Evolutionary conservation across 1,140 invertebrate genomes (phyloP), one percentile per base, ranked within the genome.

Genomic region (Linepithema humile): DNA sequence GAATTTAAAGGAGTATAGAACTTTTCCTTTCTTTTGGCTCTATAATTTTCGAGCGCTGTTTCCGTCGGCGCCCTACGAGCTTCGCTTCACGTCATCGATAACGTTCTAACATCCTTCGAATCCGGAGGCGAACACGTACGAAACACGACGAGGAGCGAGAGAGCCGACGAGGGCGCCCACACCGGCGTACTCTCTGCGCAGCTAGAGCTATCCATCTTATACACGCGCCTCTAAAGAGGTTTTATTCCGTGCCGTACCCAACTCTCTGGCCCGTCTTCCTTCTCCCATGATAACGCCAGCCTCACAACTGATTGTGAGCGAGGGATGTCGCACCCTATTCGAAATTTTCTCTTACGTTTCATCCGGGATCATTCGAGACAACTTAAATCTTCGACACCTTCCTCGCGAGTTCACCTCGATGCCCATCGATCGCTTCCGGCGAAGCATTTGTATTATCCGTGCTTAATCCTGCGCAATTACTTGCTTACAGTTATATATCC

Each of bases 271-370:
- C 74, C 62, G 53, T 86, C 88, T 84, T 80, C 72, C 72, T n/a
- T n/a, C n/a, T 74, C 82, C 48, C 84, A 64, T 84, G 87, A 88
- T 88, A 88, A 88, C 70, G 87, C 84, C 73, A 74, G 60, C 86
- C 86, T 85, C 70, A 84, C 82, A 88, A 89, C 88, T 89, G 88
- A 89, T 90, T 87, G 88, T 80, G 83, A 83, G 82, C 77, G 86
- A 84, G 88, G 73, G 85, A 89, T 89, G 88, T 86, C 82, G 82
- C 82, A 69, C 82, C 82, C 85, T 73, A 77, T 83, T 87, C 75
- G 65, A 82, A 83, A 88, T 82, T 84, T 82, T 80, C 75, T 82
- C 65, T 53, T 45, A 43, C 84, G 75, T 82, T 82, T 82, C 88
- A 82, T 60, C 50, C 75, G 17, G 57, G 82, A 87, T 87, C 82